These are phyloP conservation scores for Fratercula arctica DNA, from an alignment of 2,797 vertebrate species.

Conservation along the genomic window DNA sequence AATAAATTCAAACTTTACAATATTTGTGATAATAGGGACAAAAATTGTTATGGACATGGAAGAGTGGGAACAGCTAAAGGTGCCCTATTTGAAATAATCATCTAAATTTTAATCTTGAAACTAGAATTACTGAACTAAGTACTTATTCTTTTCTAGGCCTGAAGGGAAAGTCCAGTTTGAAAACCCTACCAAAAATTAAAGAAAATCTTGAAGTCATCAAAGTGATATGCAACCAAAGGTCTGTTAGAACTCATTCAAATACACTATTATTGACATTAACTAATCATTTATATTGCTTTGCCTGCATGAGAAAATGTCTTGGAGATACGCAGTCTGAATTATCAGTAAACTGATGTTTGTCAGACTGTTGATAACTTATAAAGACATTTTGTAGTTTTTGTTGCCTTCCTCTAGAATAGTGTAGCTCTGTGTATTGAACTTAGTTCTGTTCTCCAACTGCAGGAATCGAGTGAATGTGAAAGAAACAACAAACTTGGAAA, in stretches of 20 bases:
- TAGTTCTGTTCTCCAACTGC: not conserved
- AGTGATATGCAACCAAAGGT: slow-evolving; percentile 14
- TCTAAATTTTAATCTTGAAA: not conserved
- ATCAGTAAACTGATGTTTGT: not conserved
- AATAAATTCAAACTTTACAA: not conserved
- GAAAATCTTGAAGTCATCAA: slow-evolving; percentile 7
- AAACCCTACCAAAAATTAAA: slow-evolving; percentile 46
- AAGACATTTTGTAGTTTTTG: not conserved
- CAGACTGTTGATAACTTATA: not conserved
- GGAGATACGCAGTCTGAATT: not conserved
- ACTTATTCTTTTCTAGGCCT: not conserved
- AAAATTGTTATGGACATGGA: not conserved
- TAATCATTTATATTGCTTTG: not conserved
- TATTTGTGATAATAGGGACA: not conserved
- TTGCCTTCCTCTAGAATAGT: not conserved
- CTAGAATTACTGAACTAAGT: not conserved
- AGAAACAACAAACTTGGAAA: not conserved
- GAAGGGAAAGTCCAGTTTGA: not conserved
- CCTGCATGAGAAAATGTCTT: not conserved
- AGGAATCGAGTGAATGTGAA: slow-evolving; percentile 19
- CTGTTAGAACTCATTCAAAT: not conserved
- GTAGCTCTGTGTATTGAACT: not conserved
- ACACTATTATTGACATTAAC: not conserved
- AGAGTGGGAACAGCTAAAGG: not conserved
- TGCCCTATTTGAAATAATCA: not conserved